These are phyloP conservation scores for Alethe castanea DNA, from an alignment of 2,113 vertebrate species.

Conservation along the genomic window DNA sequence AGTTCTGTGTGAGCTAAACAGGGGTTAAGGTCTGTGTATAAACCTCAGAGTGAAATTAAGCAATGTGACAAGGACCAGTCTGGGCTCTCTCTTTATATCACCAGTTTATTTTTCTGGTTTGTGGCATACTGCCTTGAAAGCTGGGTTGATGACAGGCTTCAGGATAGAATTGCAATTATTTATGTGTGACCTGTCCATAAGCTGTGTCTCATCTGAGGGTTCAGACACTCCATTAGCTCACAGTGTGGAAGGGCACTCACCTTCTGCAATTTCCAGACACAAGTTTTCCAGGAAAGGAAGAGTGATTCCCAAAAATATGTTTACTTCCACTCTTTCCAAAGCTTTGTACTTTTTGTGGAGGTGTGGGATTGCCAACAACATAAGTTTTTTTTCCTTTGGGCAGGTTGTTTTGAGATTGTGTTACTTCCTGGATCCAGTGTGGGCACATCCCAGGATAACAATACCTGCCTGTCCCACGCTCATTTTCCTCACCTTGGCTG, in stretches of 20 bases:
- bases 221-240: not conserved
- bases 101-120: not conserved
- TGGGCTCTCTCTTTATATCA: not conserved
- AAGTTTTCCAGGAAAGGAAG: not conserved
- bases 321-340: not conserved
- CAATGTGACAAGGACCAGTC: not conserved
- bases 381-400: not conserved
- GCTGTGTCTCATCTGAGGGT: not conserved
- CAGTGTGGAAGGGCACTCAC: not conserved
- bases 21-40: not conserved
- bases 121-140: not conserved
- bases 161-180: not conserved
- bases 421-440: not conserved
- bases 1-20: not conserved
- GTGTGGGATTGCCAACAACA: accelerated
- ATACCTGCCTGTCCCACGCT: not conserved
- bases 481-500: not conserved
- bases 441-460: not conserved
- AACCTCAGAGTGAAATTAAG: not conserved
- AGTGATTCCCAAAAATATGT: not conserved
- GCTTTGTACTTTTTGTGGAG: not conserved
- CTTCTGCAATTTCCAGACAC: not conserved
- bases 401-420: not conserved
- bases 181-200: not conserved
- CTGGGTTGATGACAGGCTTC: not conserved